Conservation (phyloP, 2,797 vertebrate species). For the Masticophis lateralis region DNA sequence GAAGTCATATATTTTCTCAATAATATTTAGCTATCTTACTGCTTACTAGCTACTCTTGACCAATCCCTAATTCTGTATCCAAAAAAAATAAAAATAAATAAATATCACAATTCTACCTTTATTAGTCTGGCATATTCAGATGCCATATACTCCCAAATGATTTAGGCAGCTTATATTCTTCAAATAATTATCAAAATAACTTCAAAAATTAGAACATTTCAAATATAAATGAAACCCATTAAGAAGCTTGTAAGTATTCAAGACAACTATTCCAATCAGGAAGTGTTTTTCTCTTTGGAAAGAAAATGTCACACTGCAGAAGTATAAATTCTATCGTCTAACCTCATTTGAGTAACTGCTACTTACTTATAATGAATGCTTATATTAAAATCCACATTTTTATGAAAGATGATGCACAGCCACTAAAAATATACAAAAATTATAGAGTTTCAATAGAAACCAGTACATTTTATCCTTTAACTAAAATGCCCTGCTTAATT, state of each 20-base stretch:
- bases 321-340: neutral
- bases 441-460: neutral
- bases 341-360: neutral
- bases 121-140: neutral
- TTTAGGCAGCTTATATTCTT: neutral
- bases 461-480: neutral
- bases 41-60: neutral
- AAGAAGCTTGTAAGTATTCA: neutral
- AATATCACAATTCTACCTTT: neutral
- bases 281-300: neutral
- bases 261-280: neutral
- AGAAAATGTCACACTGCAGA: neutral
- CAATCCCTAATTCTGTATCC: neutral
- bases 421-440: neutral
- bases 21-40: neutral
- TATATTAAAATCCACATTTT: neutral
- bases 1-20: neutral
- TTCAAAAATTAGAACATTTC: neutral
- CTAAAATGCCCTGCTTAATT: neutral
- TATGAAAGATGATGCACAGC: neutral
- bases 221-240: neutral
- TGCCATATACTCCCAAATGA: neutral
- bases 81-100: neutral
- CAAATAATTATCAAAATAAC: neutral
- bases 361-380: neutral